Base-by-base conservation (phyloP, 2,113 vertebrate species). In the Barbus barbus region DNA sequence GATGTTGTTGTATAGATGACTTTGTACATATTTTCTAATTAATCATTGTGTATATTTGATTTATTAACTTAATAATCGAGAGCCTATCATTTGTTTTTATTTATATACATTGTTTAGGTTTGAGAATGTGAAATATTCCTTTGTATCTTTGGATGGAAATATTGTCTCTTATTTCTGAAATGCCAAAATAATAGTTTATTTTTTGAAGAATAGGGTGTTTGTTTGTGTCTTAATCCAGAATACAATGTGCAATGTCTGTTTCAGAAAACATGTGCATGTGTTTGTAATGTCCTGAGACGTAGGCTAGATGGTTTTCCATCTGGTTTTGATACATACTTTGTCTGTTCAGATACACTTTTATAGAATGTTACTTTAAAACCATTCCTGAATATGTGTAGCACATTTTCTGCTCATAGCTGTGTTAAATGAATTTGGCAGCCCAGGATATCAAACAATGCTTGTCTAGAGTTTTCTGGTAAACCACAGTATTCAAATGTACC, bases 31-130 rank as follows among this genome's bases (percentile, higher is more conserved):
- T 94, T 96, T 95, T 96, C 96, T 92, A 74, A 96, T 96, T 96
- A 96, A 97, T 97, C 96, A 95, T 94, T 96, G 94, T 98, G 96
- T 97, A 97, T 97, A 97, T 98, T 97, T 97, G 96, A 97, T 97
- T 96, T 96, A 96, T 97, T 98, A 98, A 97, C 94, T 97, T 97
- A 97, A 97, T 96, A 94, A 94, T 96, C 95, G 93, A 95, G 95
- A 96, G 95, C 96, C 95, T 96, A 96, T 95, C 95, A 95, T 96
- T 87, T 95, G 96, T 86, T 88, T 95, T 96, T 96, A 97, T 97
- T 97, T 97, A 97, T 97, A 94, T 92, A 94, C 95, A 84, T 31
- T 94, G 94, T 95, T 96, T 96, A 94, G 95, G 96, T 95, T 92
- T 93, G 95, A 96, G 96, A 93, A 93, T 95, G 95, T 92, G 95